Conservation (phyloP, 2,888 invertebrate species). For the Nemotelus nigrinus region DNA sequence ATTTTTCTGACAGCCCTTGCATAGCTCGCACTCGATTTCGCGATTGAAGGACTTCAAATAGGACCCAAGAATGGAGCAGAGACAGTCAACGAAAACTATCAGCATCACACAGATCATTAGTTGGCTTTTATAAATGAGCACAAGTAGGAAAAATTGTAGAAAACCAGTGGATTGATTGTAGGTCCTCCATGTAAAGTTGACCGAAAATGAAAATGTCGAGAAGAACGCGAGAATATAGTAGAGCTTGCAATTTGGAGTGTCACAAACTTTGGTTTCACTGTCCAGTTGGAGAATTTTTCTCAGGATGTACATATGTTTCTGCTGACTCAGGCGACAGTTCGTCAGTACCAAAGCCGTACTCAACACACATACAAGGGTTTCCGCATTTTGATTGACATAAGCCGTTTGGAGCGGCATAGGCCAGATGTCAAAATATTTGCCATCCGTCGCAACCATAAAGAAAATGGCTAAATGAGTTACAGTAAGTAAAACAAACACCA, state of each 20-base stretch:
- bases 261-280: neutral
- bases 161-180: neutral
- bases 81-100: neutral
- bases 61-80: neutral
- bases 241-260: neutral
- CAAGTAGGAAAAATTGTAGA: neutral
- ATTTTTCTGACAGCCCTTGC: neutral
- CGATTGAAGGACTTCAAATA: neutral
- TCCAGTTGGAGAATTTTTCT: neutral
- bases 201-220: neutral
- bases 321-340: neutral
- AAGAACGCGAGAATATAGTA: neutral
- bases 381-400: neutral
- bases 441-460: neutral
- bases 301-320: neutral
- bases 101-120: neutral
- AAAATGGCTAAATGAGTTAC: neutral
- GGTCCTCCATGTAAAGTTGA: neutral
- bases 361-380: neutral
- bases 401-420: neutral
- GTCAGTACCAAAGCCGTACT: neutral
- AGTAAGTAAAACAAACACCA: no score
- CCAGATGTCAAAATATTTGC: neutral
- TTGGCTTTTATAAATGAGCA: constrained; percentile 5
- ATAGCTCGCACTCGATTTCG: neutral